Conservation (phyloP, 2,113 vertebrate species). For the Cricetomys ansorgei region DNA sequence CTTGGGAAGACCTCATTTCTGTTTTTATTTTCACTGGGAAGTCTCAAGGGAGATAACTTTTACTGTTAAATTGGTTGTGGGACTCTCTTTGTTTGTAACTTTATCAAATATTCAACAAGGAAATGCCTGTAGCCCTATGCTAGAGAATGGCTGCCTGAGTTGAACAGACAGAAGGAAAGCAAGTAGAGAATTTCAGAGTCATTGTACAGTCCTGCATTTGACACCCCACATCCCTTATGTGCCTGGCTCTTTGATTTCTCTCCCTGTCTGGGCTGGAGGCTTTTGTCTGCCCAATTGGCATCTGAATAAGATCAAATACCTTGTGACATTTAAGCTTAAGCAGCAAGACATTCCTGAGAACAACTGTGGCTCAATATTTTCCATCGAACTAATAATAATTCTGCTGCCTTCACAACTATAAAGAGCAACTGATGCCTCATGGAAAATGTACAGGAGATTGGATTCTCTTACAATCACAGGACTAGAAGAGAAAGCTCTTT, state of each 20-base stretch:
- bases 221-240: not conserved
- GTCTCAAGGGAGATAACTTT: not conserved
- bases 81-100: not conserved
- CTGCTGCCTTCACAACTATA: conserved; percentile 32
- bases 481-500: not conserved
- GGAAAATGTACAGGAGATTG: not conserved
- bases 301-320: conserved; percentile 52
- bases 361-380: conserved; percentile 49
- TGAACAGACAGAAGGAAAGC: not conserved
- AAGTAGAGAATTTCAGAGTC: not conserved
- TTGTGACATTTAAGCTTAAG: conserved; percentile 58
- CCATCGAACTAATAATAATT: conserved; percentile 68
- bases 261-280: not conserved
- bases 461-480: conserved; percentile 9
- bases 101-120: not conserved
- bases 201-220: not conserved
- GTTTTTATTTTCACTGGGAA: not conserved
- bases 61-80: not conserved
- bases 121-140: not conserved
- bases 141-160: not conserved
- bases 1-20: not conserved
- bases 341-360: conserved; percentile 58
- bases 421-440: not conserved
- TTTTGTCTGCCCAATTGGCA: not conserved
- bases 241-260: not conserved